Evolutionary conservation across 2,113 vertebrate genomes (phyloP).

Genomic region (Alethe diademata): DNA sequence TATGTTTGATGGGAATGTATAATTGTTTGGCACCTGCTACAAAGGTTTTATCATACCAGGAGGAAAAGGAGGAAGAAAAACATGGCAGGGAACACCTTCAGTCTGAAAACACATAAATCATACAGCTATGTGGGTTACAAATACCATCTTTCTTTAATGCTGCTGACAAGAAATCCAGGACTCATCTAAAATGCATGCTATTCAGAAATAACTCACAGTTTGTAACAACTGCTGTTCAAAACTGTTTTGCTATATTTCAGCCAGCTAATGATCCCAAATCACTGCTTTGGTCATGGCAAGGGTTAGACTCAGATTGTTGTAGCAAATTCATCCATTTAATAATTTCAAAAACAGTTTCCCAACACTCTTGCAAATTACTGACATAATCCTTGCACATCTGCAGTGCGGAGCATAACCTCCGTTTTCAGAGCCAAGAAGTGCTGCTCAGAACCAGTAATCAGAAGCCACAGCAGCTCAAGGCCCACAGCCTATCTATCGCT

Average conservation of each 20-base stretch:
- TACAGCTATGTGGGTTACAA: background rate
- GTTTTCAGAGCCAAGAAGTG: background rate
- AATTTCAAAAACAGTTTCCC: background rate
- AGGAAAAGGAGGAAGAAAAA: background rate
- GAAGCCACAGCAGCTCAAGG: background rate
- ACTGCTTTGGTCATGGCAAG: background rate
- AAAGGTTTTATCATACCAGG: background rate
- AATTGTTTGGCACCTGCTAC: background rate
- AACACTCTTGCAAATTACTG: background rate
- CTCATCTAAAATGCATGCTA: background rate
- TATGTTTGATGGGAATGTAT: background rate
- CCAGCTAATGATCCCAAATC: background rate
- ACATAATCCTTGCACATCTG: background rate
- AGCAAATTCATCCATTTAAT: background rate
- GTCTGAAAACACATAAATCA: background rate
- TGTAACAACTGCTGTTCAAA: background rate
- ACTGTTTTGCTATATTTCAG: background rate
- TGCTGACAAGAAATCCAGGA: background rate
- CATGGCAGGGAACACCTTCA: background rate
- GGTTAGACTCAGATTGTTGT: background rate
- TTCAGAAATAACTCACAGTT: background rate
- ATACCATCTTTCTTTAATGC: background rate
- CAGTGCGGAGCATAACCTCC: background rate
- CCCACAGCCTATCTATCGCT: background rate
- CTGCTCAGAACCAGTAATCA: background rate